Conservation (phyloP, 2,888 invertebrate species). For the Caenorhabditis becei region DNA sequence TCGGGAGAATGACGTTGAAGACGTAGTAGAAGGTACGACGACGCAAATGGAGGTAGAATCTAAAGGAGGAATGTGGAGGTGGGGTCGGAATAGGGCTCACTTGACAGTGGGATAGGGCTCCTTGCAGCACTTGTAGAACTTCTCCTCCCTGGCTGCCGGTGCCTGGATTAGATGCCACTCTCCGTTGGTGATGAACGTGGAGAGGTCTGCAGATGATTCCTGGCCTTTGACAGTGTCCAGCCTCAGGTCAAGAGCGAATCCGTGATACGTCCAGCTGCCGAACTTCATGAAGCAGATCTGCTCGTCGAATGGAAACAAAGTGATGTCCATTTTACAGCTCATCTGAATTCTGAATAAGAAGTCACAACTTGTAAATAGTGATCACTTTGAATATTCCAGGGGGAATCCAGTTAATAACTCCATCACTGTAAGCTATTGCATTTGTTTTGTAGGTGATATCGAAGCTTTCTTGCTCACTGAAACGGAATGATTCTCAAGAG, state of each 20-base stretch:
- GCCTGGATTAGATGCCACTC: constrained; percentile 73
- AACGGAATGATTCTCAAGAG: constrained; percentile 7
- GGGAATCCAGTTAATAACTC: constrained; percentile 76
- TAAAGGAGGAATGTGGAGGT: not conserved
- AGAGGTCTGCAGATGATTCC: constrained; percentile 70
- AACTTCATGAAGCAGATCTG: constrained; percentile 84
- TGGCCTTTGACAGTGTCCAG: constrained; percentile 59
- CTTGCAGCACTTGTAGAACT: constrained; percentile 89
- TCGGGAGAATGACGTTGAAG: constrained; percentile 75
- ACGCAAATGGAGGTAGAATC: constrained; percentile 65
- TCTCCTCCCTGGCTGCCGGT: constrained; percentile 82
- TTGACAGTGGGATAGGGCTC: constrained; percentile 84
- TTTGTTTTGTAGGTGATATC: constrained; percentile 75
- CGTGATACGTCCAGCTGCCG: constrained; percentile 99
- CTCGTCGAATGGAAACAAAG: constrained; percentile 74
- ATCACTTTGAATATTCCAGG: constrained; percentile 72
- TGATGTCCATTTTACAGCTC: constrained; percentile 74
- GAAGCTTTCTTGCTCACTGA: constrained; percentile 75
- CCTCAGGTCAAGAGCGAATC: constrained; percentile 89
- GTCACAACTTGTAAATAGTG: not conserved
- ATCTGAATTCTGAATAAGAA: constrained; percentile 18
- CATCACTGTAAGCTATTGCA: constrained; percentile 72
- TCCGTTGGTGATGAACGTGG: constrained; percentile 75
- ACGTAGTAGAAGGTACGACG: constrained; percentile 73
- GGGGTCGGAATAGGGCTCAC: constrained; percentile 17